These are phyloP conservation scores for Ornithoptera priamus DNA, from an alignment of 2,888 invertebrate genomes.

Conservation along the genomic window DNA sequence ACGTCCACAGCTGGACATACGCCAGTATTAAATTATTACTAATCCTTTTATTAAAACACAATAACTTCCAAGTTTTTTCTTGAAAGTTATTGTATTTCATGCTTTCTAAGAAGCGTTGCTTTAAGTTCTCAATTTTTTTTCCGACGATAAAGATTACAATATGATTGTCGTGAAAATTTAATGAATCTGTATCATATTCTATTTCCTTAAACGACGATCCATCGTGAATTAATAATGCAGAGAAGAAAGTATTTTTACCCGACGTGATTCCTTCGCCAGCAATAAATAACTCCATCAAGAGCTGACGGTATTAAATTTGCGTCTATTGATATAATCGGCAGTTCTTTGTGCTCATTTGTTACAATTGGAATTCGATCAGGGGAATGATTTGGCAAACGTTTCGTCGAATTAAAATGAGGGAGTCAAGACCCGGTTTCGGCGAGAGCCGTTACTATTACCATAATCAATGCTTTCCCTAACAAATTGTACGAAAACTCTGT, in stretches of 20 bases:
- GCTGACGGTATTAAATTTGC: constrained; percentile 38
- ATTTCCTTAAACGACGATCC: background rate
- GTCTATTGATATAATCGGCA: constrained; percentile 42
- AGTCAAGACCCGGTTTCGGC: constrained; percentile 32
- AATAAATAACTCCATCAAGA: constrained; percentile 31
- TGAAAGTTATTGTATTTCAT: too few relatives aligned
- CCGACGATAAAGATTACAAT: background rate
- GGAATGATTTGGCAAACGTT: constrained; percentile 46
- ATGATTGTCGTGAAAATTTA: background rate
- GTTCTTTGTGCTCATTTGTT: constrained; percentile 38
- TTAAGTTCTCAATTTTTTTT: background rate
- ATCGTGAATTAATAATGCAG: background rate
- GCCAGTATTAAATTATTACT: too few relatives aligned
- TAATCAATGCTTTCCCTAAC: constrained; percentile 22
- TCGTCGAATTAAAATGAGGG: constrained; percentile 28
- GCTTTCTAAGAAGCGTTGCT: background rate
- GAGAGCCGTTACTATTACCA: constrained; percentile 29
- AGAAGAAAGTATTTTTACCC: constrained; percentile 6
- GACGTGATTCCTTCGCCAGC: constrained; percentile 12
- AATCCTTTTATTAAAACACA: too few relatives aligned
- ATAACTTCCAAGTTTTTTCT: too few relatives aligned
- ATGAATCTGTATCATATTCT: constrained; percentile 1
- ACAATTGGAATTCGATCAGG: constrained; percentile 49
- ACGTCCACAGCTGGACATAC: too few relatives aligned
- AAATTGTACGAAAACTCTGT: constrained; percentile 12